Evolutionary conservation across 2,888 invertebrate genomes (phyloP), one percentile per base, ranked within the genome.

Genomic region (Allophyes oxyacanthae): DNA sequence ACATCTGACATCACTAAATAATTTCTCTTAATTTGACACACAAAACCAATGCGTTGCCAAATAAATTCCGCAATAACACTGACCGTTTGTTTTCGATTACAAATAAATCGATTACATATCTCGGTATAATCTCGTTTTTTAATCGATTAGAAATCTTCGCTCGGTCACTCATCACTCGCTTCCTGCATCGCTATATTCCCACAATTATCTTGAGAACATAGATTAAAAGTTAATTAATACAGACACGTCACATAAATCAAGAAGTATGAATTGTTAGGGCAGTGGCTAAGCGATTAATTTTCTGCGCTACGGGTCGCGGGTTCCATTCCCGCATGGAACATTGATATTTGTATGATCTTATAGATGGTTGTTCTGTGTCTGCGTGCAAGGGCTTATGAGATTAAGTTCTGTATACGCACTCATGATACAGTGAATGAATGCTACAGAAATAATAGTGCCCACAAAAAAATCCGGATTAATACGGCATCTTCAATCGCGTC

Each of bases 131-230:
- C 53, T 58, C 48, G 37, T 52, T 64, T 58, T 57, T 55, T 38
- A 67, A 55, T 67, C 59, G 67, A 64, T 67, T 67, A 64, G 67
- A 67, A 67, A 67, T 67, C 67, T 64, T 36, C 8, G 50, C 46
- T 51, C 50, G 64, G 64, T 48, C 59, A 54, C 51, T 59, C 51
- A 37, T 63, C 28, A 36, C 14, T 40, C 34, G 33, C 67, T 67
- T 67, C 67, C 67, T 67, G 42, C 38, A 36, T 32, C 10, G 11
- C 41, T 62, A 37, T 11, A 37, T 67, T 67, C 67, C 44, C 67
- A 67, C 67, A 59, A 67, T 67, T 59, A 67, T 41, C 50, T 51
- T 11, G 9, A 13, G 28, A 20, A 6, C 67, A 69, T 4, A 69
- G 69, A 69, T 51, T 48, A 68, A 67, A 45, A 36, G 34, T 40